A percentile compares a stretch with the other conserved stretches of the same genome.
Evolutionary conservation across 2,797 vertebrate species (phyloP).

Genomic region (Lithobates pipiens): DNA sequence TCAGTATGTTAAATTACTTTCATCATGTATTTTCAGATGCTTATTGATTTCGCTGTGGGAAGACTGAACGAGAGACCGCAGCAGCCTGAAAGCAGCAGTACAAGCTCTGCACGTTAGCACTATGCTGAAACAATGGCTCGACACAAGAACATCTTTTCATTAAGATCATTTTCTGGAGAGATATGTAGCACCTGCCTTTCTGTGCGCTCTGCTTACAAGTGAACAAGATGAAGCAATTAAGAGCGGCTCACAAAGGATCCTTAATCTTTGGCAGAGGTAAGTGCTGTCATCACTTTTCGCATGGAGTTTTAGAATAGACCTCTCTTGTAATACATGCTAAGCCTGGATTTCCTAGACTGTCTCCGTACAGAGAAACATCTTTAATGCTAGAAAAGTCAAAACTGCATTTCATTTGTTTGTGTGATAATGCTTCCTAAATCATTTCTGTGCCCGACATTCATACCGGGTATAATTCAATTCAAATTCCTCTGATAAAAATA

Average conservation of each 20-base stretch:
- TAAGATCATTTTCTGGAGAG: conserved; percentile 76
- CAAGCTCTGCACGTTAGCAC: conserved; percentile 74
- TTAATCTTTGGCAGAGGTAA: conserved; percentile 79
- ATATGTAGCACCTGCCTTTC: conserved; percentile 75
- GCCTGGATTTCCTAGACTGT: neutral
- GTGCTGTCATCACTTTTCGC: conserved; percentile 71
- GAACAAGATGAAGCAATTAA: conserved; percentile 78
- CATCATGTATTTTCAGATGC: conserved; percentile 81
- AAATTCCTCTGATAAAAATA: conserved; percentile 4
- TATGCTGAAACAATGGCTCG: conserved; percentile 81
- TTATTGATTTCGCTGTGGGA: conserved; percentile 79
- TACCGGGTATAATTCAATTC: neutral
- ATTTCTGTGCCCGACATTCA: neutral
- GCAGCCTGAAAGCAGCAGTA: conserved; percentile 76
- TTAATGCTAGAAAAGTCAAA: neutral
- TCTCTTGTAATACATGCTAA: neutral
- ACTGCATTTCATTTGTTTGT: neutral
- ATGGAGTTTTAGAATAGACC: conserved; percentile 21
- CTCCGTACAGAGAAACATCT: neutral
- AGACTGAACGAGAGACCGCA: conserved; percentile 77
- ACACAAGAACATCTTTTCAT: conserved; percentile 76
- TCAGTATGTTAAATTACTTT: conserved; percentile 83
- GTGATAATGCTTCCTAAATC: neutral
- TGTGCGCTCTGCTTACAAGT: conserved; percentile 77
- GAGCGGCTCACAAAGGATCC: conserved; percentile 77